phyloP scores from a whole-genome alignment of 2,797 vertebrate species.

The Halcyon chelicuti region DNA sequence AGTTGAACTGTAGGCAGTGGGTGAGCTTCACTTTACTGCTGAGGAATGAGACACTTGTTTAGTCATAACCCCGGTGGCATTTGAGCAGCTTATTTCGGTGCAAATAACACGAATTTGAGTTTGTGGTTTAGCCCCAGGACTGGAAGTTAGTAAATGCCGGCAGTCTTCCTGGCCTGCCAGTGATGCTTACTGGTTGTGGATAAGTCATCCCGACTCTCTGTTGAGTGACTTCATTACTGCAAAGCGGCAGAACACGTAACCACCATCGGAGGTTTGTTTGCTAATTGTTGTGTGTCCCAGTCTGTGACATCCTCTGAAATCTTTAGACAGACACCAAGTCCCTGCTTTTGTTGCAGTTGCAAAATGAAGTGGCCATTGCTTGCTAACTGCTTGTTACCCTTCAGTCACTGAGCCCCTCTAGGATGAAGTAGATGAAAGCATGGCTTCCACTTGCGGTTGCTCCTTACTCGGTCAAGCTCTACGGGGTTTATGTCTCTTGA shows the following conservation, averaged over 20 bases:
- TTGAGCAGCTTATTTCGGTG: not conserved
- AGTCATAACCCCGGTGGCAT: not conserved
- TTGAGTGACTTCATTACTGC: constrained; percentile 3
- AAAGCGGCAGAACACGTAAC: not conserved
- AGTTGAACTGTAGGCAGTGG: not conserved
- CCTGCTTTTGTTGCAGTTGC: not conserved
- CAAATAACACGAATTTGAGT: not conserved
- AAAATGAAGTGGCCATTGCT: not conserved
- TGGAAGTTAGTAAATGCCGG: constrained; percentile 6
- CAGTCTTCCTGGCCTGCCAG: not conserved
- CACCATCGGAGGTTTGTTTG: not conserved
- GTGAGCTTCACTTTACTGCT: not conserved
- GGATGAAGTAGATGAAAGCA: not conserved
- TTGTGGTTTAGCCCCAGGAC: constrained; percentile 35
- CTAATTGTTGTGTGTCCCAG: not conserved
- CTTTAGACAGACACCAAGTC: not conserved
- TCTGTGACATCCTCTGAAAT: not conserved
- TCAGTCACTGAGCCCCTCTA: not conserved
- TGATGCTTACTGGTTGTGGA: not conserved
- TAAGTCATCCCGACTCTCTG: not conserved
- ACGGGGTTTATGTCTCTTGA: not conserved
- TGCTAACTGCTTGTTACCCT: not conserved
- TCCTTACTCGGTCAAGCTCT: not conserved
- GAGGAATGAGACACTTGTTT: constrained; percentile 1
- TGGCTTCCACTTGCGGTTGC: not conserved